Base-by-base conservation (phyloP, 2,113 vertebrate species). In the Empidonax alnorum region DNA sequence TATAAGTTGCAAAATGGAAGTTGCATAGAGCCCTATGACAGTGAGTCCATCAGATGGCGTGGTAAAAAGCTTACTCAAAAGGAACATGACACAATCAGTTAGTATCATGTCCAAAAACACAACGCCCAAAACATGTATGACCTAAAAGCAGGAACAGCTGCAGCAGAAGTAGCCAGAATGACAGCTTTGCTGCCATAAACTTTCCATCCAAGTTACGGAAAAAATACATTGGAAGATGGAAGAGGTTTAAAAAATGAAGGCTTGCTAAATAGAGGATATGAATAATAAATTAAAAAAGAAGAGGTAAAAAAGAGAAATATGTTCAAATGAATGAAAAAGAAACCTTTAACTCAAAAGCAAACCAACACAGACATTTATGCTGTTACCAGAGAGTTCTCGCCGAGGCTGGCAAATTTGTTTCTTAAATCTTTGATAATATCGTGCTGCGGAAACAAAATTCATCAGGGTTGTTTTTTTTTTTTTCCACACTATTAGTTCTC, bases 371-470 rank as follows among this genome's bases (percentile, higher is more conserved):
- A 98, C 97, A 98, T 96, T 98, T 96, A 98, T 97, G 97, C 97
- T 98, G 97, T 98, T 98, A 98, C 98, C 98, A 98, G 97, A 98
- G 97, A 98, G 96, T 97, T 98, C 97, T 98, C 97, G 97, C 97
- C 96, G 97, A 98, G 97, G 97, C 97, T 98, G 98, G 97, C 97
- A 98, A 98, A 98, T 98, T 98, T 98, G 97, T 97, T 98, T 98
- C 97, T 98, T 98, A 98, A 98, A 98, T 98, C 98, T 98, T 98
- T 98, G 97, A 98, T 98, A 98, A 98, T 98, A 98, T 98, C 97
- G 95, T 97, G 97, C 97, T 98, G 97, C 97, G 93, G 97, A 98
- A 98, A 98, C 97, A 98, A 98, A 98, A 98, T 98, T 97, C 93
- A 97, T 98, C 97, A 98, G 96, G 94, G 37, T 59, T 50, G 94